Percentiles rank a stretch among this genome's conserved stretches.
Conservation (phyloP, 2,113 vertebrate species). For the Cyanoramphus novaezelandiae region DNA sequence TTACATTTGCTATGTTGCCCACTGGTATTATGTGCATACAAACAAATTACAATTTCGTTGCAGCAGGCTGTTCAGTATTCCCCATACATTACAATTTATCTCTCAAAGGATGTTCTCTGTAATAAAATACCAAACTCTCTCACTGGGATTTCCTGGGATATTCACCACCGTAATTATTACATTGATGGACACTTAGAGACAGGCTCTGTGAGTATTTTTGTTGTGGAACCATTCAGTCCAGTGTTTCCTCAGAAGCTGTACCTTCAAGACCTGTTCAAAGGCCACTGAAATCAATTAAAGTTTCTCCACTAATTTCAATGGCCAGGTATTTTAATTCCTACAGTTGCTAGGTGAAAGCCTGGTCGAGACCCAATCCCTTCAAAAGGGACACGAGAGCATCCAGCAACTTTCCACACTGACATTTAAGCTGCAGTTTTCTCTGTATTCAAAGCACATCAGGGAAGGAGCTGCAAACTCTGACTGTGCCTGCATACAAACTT, state of each 20-base stretch:
- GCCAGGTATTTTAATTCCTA: neutral
- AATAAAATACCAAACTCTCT: neutral
- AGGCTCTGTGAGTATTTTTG: fast-evolving
- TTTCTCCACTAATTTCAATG: neutral
- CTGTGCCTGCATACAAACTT: too few species aligned
- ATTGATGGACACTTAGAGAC: fast-evolving
- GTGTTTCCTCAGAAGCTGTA: neutral
- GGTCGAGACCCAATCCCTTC: neutral
- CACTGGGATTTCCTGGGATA: neutral
- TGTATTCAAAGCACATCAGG: fast-evolving
- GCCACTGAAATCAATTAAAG: neutral
- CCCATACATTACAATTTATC: neutral
- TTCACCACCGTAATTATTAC: neutral
- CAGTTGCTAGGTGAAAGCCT: neutral
- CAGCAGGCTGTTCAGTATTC: neutral
- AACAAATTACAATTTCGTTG: neutral
- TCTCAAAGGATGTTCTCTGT: neutral
- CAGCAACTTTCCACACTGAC: neutral
- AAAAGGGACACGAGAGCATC: neutral
- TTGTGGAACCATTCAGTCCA: fast-evolving
- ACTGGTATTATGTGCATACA: neutral
- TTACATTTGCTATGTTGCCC: neutral
- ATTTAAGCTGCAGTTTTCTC: neutral
- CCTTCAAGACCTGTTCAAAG: neutral
- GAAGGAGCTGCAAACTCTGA: neutral